phyloP scores from a whole-genome alignment of 2,888 invertebrate genomes.

The Caenorhabditis sulstoni region DNA sequence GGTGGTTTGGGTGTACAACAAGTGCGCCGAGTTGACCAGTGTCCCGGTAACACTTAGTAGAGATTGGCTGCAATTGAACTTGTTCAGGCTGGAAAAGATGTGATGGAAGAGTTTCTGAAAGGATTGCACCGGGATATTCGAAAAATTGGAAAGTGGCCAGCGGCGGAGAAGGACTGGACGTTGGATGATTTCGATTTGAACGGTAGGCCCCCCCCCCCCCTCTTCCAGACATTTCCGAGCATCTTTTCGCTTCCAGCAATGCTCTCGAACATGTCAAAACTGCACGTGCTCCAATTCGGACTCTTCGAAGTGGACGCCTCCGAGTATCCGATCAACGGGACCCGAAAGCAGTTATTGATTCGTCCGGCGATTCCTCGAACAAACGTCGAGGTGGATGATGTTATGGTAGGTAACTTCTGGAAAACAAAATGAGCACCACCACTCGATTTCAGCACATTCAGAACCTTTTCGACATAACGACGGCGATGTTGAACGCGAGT shows the following conservation, averaged over 20 bases:
- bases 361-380: background rate
- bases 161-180: conserved; percentile 15
- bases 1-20: too few species aligned
- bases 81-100: background rate
- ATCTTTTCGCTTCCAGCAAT: conserved; percentile 8
- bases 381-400: too few species aligned
- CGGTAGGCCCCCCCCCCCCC: conserved; percentile 12
- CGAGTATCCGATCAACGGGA: conserved; percentile 9
- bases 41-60: too few species aligned
- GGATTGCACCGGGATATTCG: conserved; percentile 8
- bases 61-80: too few species aligned
- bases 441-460: too few species aligned
- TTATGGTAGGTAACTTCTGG: too few species aligned
- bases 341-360: conserved; percentile 14
- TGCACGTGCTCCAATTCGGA: conserved; percentile 12
- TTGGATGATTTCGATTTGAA: conserved; percentile 17
- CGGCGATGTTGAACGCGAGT: too few species aligned
- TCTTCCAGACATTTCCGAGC: background rate
- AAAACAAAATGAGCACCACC: too few species aligned
- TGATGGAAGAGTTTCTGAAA: background rate
- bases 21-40: too few species aligned
- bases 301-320: conserved; percentile 9
- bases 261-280: conserved; percentile 25
- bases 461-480: too few species aligned
- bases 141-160: conserved; percentile 37